phyloP scores from a whole-genome alignment of 2,113 vertebrate genomes.

The Astatotilapia flaviijosephi region DNA sequence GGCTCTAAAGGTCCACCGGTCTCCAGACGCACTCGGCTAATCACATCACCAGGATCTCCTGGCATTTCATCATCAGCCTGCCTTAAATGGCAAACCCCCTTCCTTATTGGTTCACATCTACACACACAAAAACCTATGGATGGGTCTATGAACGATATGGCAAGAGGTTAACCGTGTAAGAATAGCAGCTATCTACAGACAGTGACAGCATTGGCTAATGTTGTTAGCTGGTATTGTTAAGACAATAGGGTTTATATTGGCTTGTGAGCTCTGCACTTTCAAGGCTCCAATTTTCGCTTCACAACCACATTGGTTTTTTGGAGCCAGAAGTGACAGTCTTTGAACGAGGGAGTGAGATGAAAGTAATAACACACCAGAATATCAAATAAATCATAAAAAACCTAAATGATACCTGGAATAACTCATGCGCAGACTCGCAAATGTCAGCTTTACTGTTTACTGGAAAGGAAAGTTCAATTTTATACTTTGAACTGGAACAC shows the following conservation, averaged over 20 bases:
- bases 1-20: constrained; percentile 31
- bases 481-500: neutral
- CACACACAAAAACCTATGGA: neutral
- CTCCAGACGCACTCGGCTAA: constrained; percentile 42
- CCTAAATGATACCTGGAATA: neutral
- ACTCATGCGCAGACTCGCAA: neutral
- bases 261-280: neutral
- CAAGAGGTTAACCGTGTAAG: constrained; percentile 24
- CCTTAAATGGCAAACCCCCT: constrained; percentile 32
- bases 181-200: neutral
- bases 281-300: neutral
- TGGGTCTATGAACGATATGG: neutral
- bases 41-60: constrained; percentile 41
- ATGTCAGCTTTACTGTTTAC: neutral
- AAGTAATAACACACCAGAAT: neutral
- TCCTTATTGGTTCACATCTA: constrained; percentile 39
- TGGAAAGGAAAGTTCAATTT: neutral
- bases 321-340: neutral
- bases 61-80: constrained; percentile 47
- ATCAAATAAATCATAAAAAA: neutral
- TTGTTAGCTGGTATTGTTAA: neutral
- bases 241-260: neutral
- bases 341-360: neutral
- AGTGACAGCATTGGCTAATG: neutral
- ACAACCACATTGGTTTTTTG: neutral